A percentile compares a stretch with the other conserved stretches of the same genome.
phyloP scores from a whole-genome alignment of 2,888 invertebrate genomes.

The Dendrolimus houi region DNA sequence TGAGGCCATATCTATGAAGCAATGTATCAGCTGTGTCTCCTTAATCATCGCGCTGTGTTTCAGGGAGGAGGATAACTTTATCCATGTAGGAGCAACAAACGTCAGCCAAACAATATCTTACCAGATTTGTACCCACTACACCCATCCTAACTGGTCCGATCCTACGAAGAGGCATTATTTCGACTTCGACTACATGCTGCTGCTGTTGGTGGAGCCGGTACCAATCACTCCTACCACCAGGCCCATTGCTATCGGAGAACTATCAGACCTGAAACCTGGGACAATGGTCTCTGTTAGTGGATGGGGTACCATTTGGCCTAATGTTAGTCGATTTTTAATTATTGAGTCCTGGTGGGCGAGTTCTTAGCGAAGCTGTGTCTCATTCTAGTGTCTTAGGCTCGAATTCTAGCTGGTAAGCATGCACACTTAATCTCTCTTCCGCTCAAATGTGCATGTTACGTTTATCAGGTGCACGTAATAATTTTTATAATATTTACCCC shows the following conservation, averaged over 20 bases:
- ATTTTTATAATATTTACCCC: too few species aligned
- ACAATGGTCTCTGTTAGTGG: constrained; percentile 40
- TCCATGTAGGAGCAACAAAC: constrained; percentile 47
- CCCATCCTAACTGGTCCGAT: constrained; percentile 43
- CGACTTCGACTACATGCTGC: constrained; percentile 59
- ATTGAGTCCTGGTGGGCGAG: too few species aligned
- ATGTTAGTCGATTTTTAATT: constrained; percentile 23
- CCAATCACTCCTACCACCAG: constrained; percentile 35
- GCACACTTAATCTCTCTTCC: too few species aligned
- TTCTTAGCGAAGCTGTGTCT: too few species aligned
- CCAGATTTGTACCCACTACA: constrained; percentile 50
- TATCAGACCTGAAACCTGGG: constrained; percentile 33
- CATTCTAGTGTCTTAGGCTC: too few species aligned
- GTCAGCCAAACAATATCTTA: constrained; percentile 31
- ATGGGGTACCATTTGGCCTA: constrained; percentile 51
- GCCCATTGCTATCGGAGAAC: constrained; percentile 50
- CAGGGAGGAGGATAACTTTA: constrained; percentile 37
- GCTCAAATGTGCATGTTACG: too few species aligned
- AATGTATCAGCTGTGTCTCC: too few species aligned
- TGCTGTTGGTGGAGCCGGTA: constrained; percentile 44
- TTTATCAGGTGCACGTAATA: too few species aligned
- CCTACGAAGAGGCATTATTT: constrained; percentile 28
- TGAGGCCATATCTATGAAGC: too few species aligned
- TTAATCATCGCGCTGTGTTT: constrained; percentile 6
- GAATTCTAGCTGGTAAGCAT: too few species aligned